Conservation (phyloP, 2,888 invertebrate genomes). For the Mechanitis mazaeus region DNA sequence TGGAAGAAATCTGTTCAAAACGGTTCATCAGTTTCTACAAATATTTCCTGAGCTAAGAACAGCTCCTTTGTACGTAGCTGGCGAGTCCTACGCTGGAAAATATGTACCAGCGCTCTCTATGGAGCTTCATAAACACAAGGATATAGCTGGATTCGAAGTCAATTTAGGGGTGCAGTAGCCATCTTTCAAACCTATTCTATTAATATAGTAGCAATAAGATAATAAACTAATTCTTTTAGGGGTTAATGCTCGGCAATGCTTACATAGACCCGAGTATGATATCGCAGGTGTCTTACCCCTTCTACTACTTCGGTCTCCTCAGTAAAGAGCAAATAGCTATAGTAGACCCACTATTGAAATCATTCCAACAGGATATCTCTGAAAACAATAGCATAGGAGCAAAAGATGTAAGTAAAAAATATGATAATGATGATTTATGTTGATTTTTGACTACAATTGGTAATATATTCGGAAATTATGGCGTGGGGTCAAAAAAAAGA, state of each 20-base stretch:
- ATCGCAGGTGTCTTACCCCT: constrained; percentile 43
- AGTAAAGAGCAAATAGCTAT: constrained; percentile 50
- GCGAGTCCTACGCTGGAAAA: constrained; percentile 81
- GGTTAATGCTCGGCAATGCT: constrained; percentile 62
- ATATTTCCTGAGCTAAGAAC: constrained; percentile 76
- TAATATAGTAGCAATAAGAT: neutral
- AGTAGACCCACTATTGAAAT: constrained; percentile 48
- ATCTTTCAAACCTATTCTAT: neutral
- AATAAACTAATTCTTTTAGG: constrained; percentile 38
- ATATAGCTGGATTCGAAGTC: constrained; percentile 42
- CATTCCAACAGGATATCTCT: constrained; percentile 47
- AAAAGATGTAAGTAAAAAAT: constrained; percentile 43
- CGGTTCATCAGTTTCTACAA: constrained; percentile 77
- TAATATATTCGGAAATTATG: too few species aligned
- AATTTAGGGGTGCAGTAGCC: constrained; percentile 62
- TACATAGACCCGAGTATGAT: constrained; percentile 63
- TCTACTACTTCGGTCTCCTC: constrained; percentile 58
- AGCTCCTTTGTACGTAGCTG: constrained; percentile 79
- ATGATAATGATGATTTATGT: neutral
- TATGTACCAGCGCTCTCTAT: constrained; percentile 76
- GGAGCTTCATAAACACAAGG: constrained; percentile 66
- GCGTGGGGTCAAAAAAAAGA: too few species aligned
- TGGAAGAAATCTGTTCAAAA: constrained; percentile 73
- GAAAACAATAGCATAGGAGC: constrained; percentile 52
- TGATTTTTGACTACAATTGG: too few species aligned